phyloP scores from a whole-genome alignment of 2,113 vertebrate genomes.

The Phaethon lepturus region DNA sequence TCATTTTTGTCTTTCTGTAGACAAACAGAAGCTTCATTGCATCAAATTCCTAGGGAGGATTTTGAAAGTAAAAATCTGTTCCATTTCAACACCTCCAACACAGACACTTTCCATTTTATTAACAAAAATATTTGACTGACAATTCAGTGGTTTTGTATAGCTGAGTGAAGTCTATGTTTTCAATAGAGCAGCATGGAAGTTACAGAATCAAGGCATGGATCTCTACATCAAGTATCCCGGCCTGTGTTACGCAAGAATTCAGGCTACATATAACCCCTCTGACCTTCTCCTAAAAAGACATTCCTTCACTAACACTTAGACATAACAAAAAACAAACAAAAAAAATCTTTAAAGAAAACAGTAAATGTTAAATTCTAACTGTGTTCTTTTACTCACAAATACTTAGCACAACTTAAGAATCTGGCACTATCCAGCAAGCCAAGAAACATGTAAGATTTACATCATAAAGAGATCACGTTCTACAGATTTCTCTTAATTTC shows the following conservation, averaged over 20 bases:
- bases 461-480: neutral
- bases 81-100: neutral
- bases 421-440: neutral
- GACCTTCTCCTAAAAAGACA: neutral
- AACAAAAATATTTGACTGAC: neutral
- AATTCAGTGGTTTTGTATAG: neutral
- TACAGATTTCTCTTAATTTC: neutral
- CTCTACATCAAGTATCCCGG: neutral
- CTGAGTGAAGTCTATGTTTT: neutral
- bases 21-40: neutral
- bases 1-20: neutral
- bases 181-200: neutral
- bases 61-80: neutral
- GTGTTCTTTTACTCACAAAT: neutral
- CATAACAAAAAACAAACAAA: neutral
- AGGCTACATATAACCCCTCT: neutral
- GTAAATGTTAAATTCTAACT: neutral
- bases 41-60: neutral
- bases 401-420: neutral
- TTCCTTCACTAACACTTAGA: neutral
- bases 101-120: neutral
- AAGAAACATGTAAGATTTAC: neutral
- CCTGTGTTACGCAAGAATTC: neutral
- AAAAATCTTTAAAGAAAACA: neutral
- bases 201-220: neutral